Percentiles rank a stretch among this genome's conserved stretches.
Conservation (phyloP, 2,888 invertebrate genomes). For the Phyllotreta striolata region DNA sequence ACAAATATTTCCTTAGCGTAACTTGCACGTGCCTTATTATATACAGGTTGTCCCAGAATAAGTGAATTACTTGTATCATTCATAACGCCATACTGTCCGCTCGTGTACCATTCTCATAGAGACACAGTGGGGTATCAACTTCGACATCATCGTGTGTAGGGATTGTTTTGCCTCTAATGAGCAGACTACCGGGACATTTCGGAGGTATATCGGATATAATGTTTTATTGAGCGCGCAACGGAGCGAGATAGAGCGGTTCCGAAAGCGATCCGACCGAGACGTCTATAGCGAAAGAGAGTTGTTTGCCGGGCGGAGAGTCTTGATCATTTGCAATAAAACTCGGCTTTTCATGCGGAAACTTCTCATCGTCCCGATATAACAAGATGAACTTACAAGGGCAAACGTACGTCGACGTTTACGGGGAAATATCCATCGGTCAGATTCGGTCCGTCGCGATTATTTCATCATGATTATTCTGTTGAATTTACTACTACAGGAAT, state of each 20-base stretch:
- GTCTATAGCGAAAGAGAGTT: slow-evolving; percentile 32
- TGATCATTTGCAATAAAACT: slow-evolving; percentile 52
- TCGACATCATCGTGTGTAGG: slow-evolving; percentile 24
- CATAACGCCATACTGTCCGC: too few relatives aligned
- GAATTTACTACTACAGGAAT: too few relatives aligned
- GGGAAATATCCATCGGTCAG: too few relatives aligned
- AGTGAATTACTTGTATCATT: too few relatives aligned
- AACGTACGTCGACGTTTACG: slow-evolving; percentile 1
- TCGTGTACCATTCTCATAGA: too few relatives aligned
- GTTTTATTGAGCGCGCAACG: slow-evolving; percentile 46
- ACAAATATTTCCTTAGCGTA: neutral
- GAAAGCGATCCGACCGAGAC: slow-evolving; percentile 5
- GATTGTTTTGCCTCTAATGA: slow-evolving; percentile 45
- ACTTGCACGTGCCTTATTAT: slow-evolving; percentile 1
- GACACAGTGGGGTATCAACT: neutral
- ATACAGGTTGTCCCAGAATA: neutral
- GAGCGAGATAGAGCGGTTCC: slow-evolving; percentile 10
- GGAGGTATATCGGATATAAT: slow-evolving; percentile 41
- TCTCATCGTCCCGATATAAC: slow-evolving; percentile 48
- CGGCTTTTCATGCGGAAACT: slow-evolving; percentile 50
- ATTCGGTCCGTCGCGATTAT: neutral
- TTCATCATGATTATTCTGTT: neutral
- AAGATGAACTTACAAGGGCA: slow-evolving; percentile 44
- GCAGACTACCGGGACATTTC: slow-evolving; percentile 41
- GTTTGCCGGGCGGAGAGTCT: slow-evolving; percentile 43